These are phyloP conservation scores for Latrodectus geometricus DNA, from an alignment of 1,140 invertebrate genomes.

Conservation along the genomic window DNA sequence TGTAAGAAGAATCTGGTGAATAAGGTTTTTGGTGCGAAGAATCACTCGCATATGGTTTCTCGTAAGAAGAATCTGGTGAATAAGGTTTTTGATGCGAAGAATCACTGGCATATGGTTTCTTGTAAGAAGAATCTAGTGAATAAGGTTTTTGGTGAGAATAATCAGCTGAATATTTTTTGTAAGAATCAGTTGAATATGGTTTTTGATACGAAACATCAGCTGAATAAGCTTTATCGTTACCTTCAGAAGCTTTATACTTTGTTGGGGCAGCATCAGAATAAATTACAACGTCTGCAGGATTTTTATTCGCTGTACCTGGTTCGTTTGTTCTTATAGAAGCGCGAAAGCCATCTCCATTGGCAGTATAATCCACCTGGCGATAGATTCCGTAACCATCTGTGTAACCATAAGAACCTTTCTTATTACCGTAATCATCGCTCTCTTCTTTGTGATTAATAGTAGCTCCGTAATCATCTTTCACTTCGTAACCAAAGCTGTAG, in stretches of 20 bases:
- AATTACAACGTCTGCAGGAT: constrained; percentile 19
- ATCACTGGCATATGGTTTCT: no score
- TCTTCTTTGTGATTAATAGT: constrained; percentile 20
- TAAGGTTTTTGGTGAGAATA: no score
- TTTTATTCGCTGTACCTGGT: constrained; percentile 25
- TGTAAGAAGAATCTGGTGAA: no score
- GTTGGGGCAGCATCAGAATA: neutral
- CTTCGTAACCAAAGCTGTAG: constrained; percentile 62
- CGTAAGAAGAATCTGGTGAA: no score
- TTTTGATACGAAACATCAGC: neutral
- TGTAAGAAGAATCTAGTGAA: no score
- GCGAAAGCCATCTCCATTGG: constrained; percentile 56
- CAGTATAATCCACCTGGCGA: constrained; percentile 54
- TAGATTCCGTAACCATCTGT: constrained; percentile 27
- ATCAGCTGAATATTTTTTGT: neutral
- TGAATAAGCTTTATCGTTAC: neutral
- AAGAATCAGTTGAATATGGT: neutral
- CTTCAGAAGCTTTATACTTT: neutral
- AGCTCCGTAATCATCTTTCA: constrained; percentile 60
- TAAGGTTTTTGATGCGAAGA: no score
- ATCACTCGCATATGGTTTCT: no score
- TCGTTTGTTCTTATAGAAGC: constrained; percentile 56
- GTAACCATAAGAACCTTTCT: constrained; percentile 38
- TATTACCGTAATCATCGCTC: constrained; percentile 45
- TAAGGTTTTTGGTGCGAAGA: no score